Evolutionary conservation across 2,113 vertebrate genomes (phyloP).

Genomic region (Sturnira hondurensis): DNA sequence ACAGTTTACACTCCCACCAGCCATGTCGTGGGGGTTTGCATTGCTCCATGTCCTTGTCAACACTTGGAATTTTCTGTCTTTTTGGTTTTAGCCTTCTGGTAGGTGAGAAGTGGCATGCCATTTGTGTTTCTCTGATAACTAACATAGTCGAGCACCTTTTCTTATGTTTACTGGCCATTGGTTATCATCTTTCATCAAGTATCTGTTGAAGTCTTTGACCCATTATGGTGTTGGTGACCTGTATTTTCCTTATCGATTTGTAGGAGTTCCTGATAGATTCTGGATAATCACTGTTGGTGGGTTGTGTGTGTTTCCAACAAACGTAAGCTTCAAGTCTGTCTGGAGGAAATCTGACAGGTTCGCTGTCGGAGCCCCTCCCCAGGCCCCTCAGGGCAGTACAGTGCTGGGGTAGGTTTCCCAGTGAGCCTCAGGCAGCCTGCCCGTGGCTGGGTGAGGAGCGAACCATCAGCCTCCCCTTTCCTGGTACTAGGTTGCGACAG

Average conservation of each 20-base stretch:
- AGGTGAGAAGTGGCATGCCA: not conserved
- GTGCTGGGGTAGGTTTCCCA: not conserved
- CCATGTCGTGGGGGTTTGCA: accelerated
- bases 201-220: not conserved
- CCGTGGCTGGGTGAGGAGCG: not conserved
- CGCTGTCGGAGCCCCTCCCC: not conserved
- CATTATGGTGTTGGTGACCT: not conserved
- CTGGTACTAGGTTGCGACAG: not conserved
- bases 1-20: not conserved
- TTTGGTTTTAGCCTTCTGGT: not conserved
- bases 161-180: not conserved
- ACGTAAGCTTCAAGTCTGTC: not conserved
- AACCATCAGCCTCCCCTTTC: not conserved
- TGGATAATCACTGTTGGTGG: not conserved
- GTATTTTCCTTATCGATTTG: not conserved
- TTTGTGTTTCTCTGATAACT: not conserved
- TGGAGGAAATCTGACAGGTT: not conserved
- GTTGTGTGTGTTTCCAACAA: not conserved
- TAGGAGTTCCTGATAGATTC: not conserved
- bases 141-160: not conserved
- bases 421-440: not conserved
- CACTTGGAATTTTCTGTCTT: not conserved
- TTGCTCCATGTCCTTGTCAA: not conserved
- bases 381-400: not conserved
- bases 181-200: not conserved